A percentile compares a stretch with the other conserved stretches of the same genome.
Evolutionary conservation across 1,140 invertebrate genomes (phyloP).

Genomic region (Zaprionus camerounensis): DNA sequence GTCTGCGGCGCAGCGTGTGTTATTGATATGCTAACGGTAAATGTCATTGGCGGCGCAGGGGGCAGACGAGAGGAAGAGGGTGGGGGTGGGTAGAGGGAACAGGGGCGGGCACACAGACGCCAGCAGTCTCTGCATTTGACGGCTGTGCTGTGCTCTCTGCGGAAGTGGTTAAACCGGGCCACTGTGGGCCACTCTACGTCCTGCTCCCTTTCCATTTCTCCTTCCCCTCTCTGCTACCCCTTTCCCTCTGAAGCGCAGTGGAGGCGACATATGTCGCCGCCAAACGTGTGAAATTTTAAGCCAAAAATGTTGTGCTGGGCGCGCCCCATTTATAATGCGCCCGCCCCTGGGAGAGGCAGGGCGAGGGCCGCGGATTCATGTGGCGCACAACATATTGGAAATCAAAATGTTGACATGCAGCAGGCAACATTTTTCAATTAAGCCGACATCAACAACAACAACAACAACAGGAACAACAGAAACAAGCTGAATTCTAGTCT

Average conservation of each 20-base stretch:
- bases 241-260: background rate
- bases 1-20: constrained; percentile 62
- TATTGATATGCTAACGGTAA: constrained; percentile 83
- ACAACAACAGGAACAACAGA: constrained; percentile 19
- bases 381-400: constrained; percentile 71
- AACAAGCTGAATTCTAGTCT: constrained; percentile 4
- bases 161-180: constrained; percentile 69
- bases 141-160: constrained; percentile 52
- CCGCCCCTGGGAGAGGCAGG: background rate
- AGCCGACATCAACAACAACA: constrained; percentile 48
- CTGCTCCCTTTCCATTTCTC: background rate
- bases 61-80: too few species aligned
- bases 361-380: constrained; percentile 19
- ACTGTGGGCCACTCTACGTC: background rate
- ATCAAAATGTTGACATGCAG: constrained; percentile 79
- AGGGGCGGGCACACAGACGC: too few species aligned
- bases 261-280: constrained; percentile 65
- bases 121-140: constrained; percentile 61
- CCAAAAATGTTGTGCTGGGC: constrained; percentile 53
- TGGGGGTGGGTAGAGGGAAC: background rate
- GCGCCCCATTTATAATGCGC: constrained; percentile 58
- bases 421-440: constrained; percentile 77
- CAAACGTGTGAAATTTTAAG: constrained; percentile 78
- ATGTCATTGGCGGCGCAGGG: constrained; percentile 45
- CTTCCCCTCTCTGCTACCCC: background rate